Evolutionary conservation across 2,888 invertebrate genomes (phyloP).

Genomic region (Hedya salicella): DNA sequence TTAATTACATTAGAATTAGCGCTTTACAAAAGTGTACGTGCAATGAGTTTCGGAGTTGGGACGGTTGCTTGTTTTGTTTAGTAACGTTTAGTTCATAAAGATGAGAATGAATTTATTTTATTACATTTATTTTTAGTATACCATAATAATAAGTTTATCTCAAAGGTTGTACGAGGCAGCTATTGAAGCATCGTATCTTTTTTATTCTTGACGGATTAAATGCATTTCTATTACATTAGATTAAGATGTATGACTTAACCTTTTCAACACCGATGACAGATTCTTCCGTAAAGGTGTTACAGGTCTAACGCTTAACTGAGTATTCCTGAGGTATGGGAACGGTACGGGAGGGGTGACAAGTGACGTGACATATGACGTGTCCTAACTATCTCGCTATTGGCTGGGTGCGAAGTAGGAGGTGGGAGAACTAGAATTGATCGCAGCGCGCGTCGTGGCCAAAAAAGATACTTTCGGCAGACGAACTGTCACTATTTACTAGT

Average conservation of each 20-base stretch:
- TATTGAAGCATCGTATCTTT: neutral
- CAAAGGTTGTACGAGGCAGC: slow-evolving; percentile 27
- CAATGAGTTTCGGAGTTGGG: slow-evolving; percentile 66
- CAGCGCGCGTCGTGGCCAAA: too few relatives aligned
- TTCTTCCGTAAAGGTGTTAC: neutral
- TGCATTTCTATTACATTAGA: slow-evolving; percentile 20
- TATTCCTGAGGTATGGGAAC: too few relatives aligned
- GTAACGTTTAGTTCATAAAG: slow-evolving; percentile 50
- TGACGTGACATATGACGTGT: too few relatives aligned
- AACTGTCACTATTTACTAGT: too few relatives aligned
- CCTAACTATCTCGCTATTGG: too few relatives aligned
- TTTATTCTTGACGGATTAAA: slow-evolving; percentile 20
- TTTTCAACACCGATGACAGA: neutral
- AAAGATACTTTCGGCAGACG: too few relatives aligned
- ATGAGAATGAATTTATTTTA: slow-evolving; percentile 49
- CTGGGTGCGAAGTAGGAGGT: too few relatives aligned
- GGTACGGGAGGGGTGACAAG: too few relatives aligned
- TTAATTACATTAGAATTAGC: slow-evolving; percentile 75
- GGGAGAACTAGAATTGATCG: too few relatives aligned
- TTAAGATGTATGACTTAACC: slow-evolving; percentile 1
- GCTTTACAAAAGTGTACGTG: slow-evolving; percentile 81
- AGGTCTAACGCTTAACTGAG: too few relatives aligned
- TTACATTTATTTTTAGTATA: slow-evolving; percentile 46
- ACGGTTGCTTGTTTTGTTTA: slow-evolving; percentile 65
- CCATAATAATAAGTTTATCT: slow-evolving; percentile 34